A percentile compares a stretch with the other conserved stretches of the same genome.
These are phyloP conservation scores for Psittacula echo DNA, from an alignment of 2,797 vertebrate species.

Conservation along the genomic window DNA sequence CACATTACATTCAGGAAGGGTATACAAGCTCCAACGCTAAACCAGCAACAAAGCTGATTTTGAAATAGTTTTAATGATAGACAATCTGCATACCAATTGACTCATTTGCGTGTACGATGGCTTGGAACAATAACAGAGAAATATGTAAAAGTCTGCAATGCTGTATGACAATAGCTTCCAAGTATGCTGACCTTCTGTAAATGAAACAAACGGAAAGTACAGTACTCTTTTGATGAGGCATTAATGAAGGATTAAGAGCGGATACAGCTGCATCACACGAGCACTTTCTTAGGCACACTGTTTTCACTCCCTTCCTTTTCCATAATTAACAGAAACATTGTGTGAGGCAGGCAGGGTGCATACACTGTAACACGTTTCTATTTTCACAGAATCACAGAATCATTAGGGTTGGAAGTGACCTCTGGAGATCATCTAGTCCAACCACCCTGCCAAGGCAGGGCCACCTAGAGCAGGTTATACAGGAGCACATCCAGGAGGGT, in stretches of 20 bases:
- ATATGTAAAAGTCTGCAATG: slow-evolving; percentile 72
- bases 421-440: background rate
- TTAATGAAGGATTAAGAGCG: slow-evolving; percentile 76
- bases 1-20: slow-evolving; percentile 47
- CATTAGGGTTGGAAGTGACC: background rate
- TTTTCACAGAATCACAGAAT: background rate
- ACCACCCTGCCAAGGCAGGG: background rate
- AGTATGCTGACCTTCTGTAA: slow-evolving; percentile 76
- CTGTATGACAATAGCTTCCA: slow-evolving; percentile 76
- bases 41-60: slow-evolving; percentile 74
- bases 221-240: slow-evolving; percentile 72
- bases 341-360: background rate
- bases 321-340: slow-evolving; percentile 12
- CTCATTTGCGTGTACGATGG: slow-evolving; percentile 67
- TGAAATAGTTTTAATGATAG: slow-evolving; percentile 75
- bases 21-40: slow-evolving; percentile 53
- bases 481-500: background rate
- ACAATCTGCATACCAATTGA: slow-evolving; percentile 80
- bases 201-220: slow-evolving; percentile 64
- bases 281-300: slow-evolving; percentile 65
- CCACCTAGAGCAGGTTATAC: background rate
- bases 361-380: background rate
- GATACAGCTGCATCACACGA: slow-evolving; percentile 75
- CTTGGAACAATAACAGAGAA: slow-evolving; percentile 76
- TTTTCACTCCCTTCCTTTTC: slow-evolving; percentile 42